Evolutionary conservation across 2,113 vertebrate genomes (phyloP), one percentile per base, ranked within the genome.

Genomic region (Neolamprologus longior): DNA sequence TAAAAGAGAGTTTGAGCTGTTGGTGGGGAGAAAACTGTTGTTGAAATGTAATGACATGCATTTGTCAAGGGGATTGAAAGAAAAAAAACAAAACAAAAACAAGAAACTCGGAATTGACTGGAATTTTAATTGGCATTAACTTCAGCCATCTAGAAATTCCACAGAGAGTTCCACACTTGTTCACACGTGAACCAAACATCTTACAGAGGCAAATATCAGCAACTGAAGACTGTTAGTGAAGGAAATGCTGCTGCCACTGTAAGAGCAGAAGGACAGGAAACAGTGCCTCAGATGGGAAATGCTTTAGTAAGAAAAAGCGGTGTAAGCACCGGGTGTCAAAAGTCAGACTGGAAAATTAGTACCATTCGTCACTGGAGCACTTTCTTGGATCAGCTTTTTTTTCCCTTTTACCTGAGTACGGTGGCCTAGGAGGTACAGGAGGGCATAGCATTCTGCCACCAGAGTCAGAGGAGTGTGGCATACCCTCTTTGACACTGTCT

Each of bases 401-500:
- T 40, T 10, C 0, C 21, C 21, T 42, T 90, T 97, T 97, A 99
- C 99, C 98, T 96, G 97, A 97, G 93, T 98, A 97, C 19, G 96
- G 96, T 93, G 97, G 98, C 93, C 99, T 97, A 93, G 99, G 99
- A 95, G 99, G 98, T 79, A 99, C 96, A 87, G 99, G 98, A 94
- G 99, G 99, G 93, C 97, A 97, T 81, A 97, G 91, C 90, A 98
- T 95, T 94, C 97, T 98, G 96, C 97, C 97, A n/a, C 95, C 89
- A 96, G 96, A 95, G 89, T 98, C 98, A 95, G 97, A 97, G 93
- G 97, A 95, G 83, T 94, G 93, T 90, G 93, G 97, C 91, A 96
- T 96, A 91, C 96, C 96, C 97, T 97, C 98, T 93, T 98, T 98
- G 90, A 97, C 97, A 95, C 97, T 98, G 95, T 99, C 99, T 95